phyloP scores from a whole-genome alignment of 2,888 invertebrate genomes.

The Monoplex corrugatus region DNA sequence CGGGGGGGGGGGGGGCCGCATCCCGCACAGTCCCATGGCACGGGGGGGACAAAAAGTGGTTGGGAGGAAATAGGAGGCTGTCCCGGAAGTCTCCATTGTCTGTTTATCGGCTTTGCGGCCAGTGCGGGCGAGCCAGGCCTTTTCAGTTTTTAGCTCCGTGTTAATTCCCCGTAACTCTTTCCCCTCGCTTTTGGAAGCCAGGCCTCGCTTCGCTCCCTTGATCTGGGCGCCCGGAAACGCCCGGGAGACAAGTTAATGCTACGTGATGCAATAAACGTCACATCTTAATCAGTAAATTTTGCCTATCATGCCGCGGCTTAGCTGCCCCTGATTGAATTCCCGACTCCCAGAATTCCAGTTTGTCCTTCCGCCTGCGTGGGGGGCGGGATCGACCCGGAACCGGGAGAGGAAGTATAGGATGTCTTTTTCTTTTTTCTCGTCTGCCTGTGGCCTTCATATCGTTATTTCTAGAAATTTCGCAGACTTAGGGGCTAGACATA shows the following conservation, averaged over 20 bases:
- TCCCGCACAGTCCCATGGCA: background rate
- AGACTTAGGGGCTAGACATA: no score
- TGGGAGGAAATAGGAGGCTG: constrained; percentile 19
- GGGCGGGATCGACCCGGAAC: no score
- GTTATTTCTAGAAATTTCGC: no score
- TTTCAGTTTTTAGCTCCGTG: constrained; percentile 44
- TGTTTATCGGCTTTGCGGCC: constrained; percentile 47
- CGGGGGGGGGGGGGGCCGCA: background rate
- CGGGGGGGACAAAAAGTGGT: background rate
- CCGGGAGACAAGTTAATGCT: constrained; percentile 48
- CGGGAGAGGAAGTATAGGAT: no score
- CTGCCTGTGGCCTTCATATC: background rate
- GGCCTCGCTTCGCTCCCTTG: constrained; percentile 40
- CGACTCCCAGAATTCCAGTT: background rate
- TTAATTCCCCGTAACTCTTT: constrained; percentile 46
- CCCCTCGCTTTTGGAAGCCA: background rate
- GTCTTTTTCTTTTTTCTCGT: background rate
- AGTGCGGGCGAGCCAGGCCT: constrained; percentile 9
- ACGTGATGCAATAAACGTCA: constrained; percentile 53
- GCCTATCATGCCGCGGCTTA: constrained; percentile 50
- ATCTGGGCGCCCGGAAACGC: constrained; percentile 41
- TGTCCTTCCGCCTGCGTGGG: background rate
- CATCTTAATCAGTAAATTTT: constrained; percentile 52
- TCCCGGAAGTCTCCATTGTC: constrained; percentile 45
- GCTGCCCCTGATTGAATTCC: constrained; percentile 50